Conservation (phyloP, 1,140 invertebrate species). For the Halictus rubicundus region DNA sequence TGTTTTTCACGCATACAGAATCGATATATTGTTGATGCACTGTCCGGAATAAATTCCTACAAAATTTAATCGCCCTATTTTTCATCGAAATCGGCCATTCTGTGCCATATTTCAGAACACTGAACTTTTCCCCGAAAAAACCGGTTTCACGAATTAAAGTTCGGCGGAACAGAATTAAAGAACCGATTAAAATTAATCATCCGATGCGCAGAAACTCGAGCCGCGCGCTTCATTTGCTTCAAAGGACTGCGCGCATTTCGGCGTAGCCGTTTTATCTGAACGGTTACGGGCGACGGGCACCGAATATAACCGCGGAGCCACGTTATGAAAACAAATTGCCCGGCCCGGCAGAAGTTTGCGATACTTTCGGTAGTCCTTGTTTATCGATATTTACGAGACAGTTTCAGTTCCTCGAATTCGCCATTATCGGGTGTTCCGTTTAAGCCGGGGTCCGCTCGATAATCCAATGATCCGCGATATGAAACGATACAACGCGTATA, state of each 20-base stretch:
- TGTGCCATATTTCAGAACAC: no score
- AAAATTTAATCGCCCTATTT: no score
- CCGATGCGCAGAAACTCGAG: no score
- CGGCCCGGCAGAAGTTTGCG: conserved; percentile 7
- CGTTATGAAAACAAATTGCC: conserved; percentile 34
- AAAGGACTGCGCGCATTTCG: background rate
- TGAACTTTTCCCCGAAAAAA: no score
- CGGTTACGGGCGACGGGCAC: conserved; percentile 3
- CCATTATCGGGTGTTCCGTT: conserved; percentile 46
- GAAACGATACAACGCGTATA: conserved; percentile 43
- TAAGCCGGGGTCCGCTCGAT: conserved; percentile 29
- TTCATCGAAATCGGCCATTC: no score
- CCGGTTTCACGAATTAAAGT: no score
- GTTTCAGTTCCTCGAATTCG: conserved; percentile 37
- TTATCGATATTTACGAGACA: conserved; percentile 46
- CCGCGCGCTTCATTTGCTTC: no score
- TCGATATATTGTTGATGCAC: no score
- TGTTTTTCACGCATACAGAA: no score
- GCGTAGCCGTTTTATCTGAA: conserved; percentile 21
- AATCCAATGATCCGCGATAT: conserved; percentile 43
- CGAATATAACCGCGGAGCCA: background rate
- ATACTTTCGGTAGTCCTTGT: conserved; percentile 49
- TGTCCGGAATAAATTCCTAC: no score
- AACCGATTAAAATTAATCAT: no score
- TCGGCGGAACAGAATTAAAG: no score